Evolutionary conservation across 2,888 invertebrate genomes (phyloP).

Genomic region (Cryptocheilus praepositus): DNA sequence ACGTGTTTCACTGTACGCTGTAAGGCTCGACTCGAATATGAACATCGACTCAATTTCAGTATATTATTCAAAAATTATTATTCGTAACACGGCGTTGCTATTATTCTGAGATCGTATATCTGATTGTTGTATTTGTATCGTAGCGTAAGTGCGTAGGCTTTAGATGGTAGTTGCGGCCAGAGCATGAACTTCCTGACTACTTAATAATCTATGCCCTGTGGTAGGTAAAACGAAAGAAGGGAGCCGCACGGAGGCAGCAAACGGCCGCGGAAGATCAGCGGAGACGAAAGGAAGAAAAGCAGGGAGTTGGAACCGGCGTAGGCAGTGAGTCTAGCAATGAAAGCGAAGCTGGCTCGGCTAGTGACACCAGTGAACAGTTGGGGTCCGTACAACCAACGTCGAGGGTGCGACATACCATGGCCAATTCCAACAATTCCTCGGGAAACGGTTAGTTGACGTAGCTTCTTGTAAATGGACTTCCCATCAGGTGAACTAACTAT

Average conservation of each 20-base stretch:
- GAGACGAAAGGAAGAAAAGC: conserved; percentile 70
- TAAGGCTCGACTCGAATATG: too few species aligned
- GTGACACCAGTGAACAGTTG: conserved; percentile 71
- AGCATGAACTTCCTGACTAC: conserved; percentile 73
- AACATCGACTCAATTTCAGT: too few species aligned
- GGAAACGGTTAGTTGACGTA: conserved; percentile 72
- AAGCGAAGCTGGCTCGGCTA: conserved; percentile 71
- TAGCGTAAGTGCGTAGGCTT: conserved; percentile 38
- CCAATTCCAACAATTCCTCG: conserved; percentile 70
- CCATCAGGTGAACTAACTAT: conserved; percentile 62
- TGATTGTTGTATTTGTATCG: conserved; percentile 9
- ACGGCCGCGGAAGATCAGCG: conserved; percentile 70
- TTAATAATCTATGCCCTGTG: conserved; percentile 73
- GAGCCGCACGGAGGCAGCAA: conserved; percentile 76
- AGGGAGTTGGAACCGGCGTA: conserved; percentile 66
- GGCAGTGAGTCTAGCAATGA: conserved; percentile 74
- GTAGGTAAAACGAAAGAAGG: conserved; percentile 80
- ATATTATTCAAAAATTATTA: too few species aligned
- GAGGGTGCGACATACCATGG: conserved; percentile 63
- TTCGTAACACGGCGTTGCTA: too few species aligned
- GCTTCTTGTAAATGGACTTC: conserved; percentile 62
- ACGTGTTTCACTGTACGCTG: too few species aligned
- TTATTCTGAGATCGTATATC: too few species aligned
- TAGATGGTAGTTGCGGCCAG: conserved; percentile 56
- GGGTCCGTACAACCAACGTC: conserved; percentile 65